Conservation (phyloP, 2,888 invertebrate genomes). For the Eupeodes latifasciatus region DNA sequence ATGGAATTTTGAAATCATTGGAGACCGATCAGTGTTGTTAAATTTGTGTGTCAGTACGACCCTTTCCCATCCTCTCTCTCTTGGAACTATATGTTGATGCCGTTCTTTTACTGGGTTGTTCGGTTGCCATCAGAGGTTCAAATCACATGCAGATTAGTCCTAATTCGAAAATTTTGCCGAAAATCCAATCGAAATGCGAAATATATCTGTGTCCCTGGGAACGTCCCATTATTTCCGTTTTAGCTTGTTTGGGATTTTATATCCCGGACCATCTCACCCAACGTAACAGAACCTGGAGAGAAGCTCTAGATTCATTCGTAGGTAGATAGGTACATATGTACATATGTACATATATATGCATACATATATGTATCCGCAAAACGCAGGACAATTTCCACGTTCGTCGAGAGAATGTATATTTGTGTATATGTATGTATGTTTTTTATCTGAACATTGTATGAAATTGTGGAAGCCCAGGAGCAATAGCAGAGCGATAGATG, state of each 20-base stretch:
- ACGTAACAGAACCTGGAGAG: neutral
- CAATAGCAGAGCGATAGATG: constrained; percentile 60
- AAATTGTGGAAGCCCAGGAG: constrained; percentile 27
- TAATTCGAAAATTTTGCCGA: constrained; percentile 69
- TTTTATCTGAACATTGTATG: neutral
- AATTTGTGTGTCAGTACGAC: constrained; percentile 1
- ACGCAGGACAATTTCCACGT: constrained; percentile 65
- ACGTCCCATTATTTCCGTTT: constrained; percentile 73
- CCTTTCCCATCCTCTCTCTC: constrained; percentile 17
- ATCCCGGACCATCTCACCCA: constrained; percentile 15
- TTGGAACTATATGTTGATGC: constrained; percentile 8
- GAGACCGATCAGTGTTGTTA: constrained; percentile 61
- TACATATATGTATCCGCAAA: constrained; percentile 56
- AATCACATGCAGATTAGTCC: constrained; percentile 76
- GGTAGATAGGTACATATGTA: too few relatives aligned
- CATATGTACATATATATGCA: too few relatives aligned
- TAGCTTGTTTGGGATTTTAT: constrained; percentile 69
- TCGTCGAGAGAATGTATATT: neutral
- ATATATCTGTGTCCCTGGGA: constrained; percentile 72
- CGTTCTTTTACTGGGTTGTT: neutral
- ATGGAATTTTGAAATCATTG: constrained; percentile 72
- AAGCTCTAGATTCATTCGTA: constrained; percentile 50
- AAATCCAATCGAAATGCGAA: constrained; percentile 74
- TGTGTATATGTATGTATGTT: neutral
- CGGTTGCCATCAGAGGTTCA: constrained; percentile 44